phyloP scores from a whole-genome alignment of 2,113 vertebrate species.

The Rhinolophus sinicus region DNA sequence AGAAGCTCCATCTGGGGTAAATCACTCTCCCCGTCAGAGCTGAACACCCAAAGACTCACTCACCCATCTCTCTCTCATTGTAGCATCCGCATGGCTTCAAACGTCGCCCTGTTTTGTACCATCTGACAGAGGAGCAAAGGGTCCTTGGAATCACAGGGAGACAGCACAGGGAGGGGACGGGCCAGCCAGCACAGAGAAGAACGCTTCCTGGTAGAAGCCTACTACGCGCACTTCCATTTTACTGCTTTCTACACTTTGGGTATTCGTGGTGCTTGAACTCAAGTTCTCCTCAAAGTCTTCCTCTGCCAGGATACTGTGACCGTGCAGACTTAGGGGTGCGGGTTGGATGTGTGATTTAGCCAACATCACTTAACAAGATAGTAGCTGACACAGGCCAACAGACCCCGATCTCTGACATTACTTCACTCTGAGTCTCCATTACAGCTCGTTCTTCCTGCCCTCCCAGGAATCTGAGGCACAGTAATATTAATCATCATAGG shows the following conservation, averaged over 20 bases:
- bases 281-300: background rate
- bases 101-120: background rate
- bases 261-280: rapidly evolving
- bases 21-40: background rate
- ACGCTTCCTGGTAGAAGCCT: background rate
- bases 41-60: background rate
- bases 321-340: rapidly evolving
- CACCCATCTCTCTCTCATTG: background rate
- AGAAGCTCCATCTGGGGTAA: background rate
- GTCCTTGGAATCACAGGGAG: background rate
- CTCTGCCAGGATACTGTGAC: rapidly evolving
- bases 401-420: background rate
- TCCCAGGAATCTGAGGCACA: background rate
- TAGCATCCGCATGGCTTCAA: background rate
- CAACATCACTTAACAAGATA: background rate
- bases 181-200: background rate
- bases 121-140: background rate
- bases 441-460: background rate
- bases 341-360: background rate
- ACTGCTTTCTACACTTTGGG: background rate
- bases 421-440: background rate
- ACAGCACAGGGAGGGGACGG: background rate
- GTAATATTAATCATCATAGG: background rate
- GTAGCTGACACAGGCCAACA: background rate
- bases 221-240: rapidly evolving